Base-by-base conservation (phyloP, 2,888 invertebrate genomes). In the Drosophila acutilabella region DNA sequence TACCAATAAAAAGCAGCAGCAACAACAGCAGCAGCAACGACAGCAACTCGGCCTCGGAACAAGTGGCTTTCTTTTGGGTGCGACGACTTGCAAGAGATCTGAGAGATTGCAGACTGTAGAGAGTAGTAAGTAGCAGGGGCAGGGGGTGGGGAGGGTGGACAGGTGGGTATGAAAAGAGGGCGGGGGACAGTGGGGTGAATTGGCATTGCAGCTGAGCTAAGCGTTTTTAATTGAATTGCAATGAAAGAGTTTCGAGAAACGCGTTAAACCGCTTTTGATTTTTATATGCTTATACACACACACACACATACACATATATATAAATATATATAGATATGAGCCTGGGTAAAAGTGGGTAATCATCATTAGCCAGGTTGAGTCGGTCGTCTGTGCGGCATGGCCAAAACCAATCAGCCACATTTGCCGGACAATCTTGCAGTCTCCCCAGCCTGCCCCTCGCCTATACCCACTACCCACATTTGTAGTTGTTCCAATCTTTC, bases 201-300 rank as follows among this genome's bases (percentile, higher is more conserved):
- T 30, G 45, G 20, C 14, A 16, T 14, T 30, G 44, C 50, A 42
- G 72, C 66, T 59, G 61, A 66, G 77, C 74, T 83, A 87, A 83
- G 82, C 82, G 81, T 48, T 81, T 87, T 87, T 87, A 83, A 83
- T 83, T 83, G 87, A 83, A 83, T 83, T 62, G 82, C 84, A 83
- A 78, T 83, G 71, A 67, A 71, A 67, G 72, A 64, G 75, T 71
- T 51, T n/a, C 58, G 86, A 73, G 83, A 85, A 88, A 85, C 88
- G 88, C 86, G 85, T 85, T 88, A 83, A 86, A 88, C 85, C 85
- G 85, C 88, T 85, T 85, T 85, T 88, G 85, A 85, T 85, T 85
- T 85, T 85, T 83, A 88, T 85, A 65, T 36, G 30, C 30, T 30
- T 30, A 44, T 13, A 47, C 42, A 33, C 47, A n/a, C 40, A 36